A percentile compares a stretch with the other conserved stretches of the same genome.
These are phyloP conservation scores for Probaryconus sp. DNA, from an alignment of 1,140 invertebrate genomes.

Conservation along the genomic window DNA sequence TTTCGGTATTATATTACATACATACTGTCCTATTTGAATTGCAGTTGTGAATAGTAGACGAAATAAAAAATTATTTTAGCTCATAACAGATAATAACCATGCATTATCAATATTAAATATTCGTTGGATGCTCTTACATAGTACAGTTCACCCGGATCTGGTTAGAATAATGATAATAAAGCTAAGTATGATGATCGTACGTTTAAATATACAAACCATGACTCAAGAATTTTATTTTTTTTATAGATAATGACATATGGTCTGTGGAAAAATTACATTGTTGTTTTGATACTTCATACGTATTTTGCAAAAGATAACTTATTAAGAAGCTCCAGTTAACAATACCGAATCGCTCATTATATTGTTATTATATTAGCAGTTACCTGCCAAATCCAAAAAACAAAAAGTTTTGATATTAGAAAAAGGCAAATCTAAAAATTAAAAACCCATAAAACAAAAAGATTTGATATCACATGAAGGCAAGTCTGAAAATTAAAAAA, in stretches of 20 bases:
- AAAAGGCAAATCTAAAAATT: too few relatives aligned
- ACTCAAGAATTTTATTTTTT: slow-evolving; percentile 30
- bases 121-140: slow-evolving; percentile 6
- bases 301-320: too few relatives aligned
- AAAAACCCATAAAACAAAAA: too few relatives aligned
- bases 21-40: too few relatives aligned
- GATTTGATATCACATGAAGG: too few relatives aligned
- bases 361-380: too few relatives aligned
- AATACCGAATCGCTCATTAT: too few relatives aligned
- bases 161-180: slow-evolving; percentile 45
- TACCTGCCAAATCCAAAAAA: too few relatives aligned
- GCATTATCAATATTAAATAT: slow-evolving; percentile 18
- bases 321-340: background rate
- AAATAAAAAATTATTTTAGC: background rate
- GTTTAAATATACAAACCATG: slow-evolving; percentile 36
- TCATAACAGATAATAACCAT: slow-evolving; percentile 17
- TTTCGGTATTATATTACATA: too few relatives aligned
- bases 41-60: too few relatives aligned
- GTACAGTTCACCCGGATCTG: slow-evolving; percentile 33
- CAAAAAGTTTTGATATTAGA: too few relatives aligned
- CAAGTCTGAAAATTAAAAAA: too few relatives aligned
- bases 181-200: slow-evolving; percentile 12
- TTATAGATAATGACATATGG: slow-evolving; percentile 22
- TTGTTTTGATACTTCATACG: slow-evolving; percentile 15
- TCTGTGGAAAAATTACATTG: slow-evolving; percentile 6